Conservation (phyloP, 64 coral and sea anemone species). For the Montipora efflorescens region DNA sequence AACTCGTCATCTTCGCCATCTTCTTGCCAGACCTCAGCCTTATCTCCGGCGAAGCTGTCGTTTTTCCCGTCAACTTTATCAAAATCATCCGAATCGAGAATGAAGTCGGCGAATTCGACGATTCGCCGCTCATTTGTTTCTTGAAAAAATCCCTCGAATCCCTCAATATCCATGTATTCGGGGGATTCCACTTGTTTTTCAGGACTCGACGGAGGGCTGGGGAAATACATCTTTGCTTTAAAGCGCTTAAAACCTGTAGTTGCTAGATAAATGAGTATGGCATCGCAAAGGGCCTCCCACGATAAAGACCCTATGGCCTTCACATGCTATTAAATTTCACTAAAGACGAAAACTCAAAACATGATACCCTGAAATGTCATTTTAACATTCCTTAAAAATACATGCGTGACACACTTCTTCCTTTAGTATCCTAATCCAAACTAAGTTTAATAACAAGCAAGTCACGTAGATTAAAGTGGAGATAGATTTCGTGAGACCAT, state of each 20-base stretch:
- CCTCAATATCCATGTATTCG: conserved; percentile 45
- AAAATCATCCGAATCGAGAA: neutral
- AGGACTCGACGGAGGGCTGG: conserved; percentile 2
- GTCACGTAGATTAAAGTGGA: neutral
- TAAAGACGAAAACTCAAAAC: neutral
- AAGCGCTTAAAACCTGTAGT: neutral
- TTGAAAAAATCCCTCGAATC: conserved; percentile 40
- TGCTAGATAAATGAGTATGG: no score
- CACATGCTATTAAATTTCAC: conserved; percentile 26
- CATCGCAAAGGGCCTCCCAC: neutral
- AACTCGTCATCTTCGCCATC: neutral
- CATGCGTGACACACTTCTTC: neutral
- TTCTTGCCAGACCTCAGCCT: neutral
- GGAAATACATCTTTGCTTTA: conserved; percentile 11
- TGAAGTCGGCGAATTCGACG: conserved; percentile 24
- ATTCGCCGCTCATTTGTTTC: conserved; percentile 22
- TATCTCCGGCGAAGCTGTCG: neutral
- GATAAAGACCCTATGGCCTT: neutral
- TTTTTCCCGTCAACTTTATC: neutral
- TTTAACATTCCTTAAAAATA: neutral
- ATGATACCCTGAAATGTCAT: neutral
- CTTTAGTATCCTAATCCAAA: neutral
- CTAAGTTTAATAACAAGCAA: neutral
- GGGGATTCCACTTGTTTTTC: conserved; percentile 11
- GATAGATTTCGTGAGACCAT: neutral